Base-by-base conservation (phyloP, 1,140 invertebrate genomes). In the Ditylenchus dipsaci region DNA sequence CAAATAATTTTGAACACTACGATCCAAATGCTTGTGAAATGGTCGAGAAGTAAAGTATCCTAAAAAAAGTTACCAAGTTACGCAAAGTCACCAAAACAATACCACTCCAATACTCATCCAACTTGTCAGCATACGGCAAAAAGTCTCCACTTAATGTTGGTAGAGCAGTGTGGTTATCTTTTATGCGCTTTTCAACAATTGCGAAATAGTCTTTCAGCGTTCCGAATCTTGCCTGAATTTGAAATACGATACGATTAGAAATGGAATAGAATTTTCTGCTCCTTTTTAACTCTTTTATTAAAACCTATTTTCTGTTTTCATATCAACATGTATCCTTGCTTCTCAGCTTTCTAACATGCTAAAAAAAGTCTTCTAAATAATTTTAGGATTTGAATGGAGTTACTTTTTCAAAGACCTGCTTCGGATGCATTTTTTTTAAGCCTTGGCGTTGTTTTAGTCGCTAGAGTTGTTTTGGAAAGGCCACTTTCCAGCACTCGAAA, bases 81-180 rank as follows among this genome's bases (percentile, higher is more conserved):
- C 11, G 11, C 43, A 45, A 45, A 45, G 11, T 45, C 43, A 13
- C n/a, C 43, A 13, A 60, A 29, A 61, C 13, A 11, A 64, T 73
- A 78, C 77, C 80, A 84, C 91, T 96, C 95, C 95, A 98, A 84
- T 98, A 98, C 85, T 97, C 91, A 85, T 97, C 90, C 82, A 92
- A 91, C 45, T 91, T 85, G 83, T 98, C 95, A 0, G 95, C 90
- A 84, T 99, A 99, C 0, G 95, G 96, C 83, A 97, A 98, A 83
- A 98, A 98, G 83, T 99, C 95, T 0, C 95, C 95, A 23, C 89
- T 90, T 0, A 98, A 85, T 8, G 88, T 88, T 0, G 92, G 91
- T n/a, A n/a, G n/a, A n/a, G n/a, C 33, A 38, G 33, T 38, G 3
- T 38, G 33, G 33, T 38, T 17, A 26, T 53, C n/a, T 38, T 38